phyloP scores from a whole-genome alignment of 1,140 invertebrate genomes.

The Acromyrmex echinatior region DNA sequence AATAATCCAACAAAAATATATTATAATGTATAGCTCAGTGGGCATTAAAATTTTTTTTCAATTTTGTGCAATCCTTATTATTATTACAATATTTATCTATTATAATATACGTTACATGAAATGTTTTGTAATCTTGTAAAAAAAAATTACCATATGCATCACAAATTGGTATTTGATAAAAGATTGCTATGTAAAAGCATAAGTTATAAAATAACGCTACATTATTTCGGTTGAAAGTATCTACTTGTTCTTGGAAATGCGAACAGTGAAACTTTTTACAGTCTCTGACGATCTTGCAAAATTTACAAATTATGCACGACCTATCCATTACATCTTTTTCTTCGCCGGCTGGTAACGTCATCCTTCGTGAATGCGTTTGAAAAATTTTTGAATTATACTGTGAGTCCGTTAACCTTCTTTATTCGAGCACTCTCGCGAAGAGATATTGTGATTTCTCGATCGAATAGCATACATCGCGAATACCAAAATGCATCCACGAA shows the following conservation, averaged over 20 bases:
- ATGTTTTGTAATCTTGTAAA: neutral
- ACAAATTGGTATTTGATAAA: neutral
- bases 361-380: conserved; percentile 17
- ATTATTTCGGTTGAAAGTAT: neutral
- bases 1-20: neutral
- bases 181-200: neutral
- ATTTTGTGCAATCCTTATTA: neutral
- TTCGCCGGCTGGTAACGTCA: conserved; percentile 1
- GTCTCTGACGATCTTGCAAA: neutral
- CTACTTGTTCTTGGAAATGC: neutral
- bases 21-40: neutral
- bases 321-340: conserved; percentile 43
- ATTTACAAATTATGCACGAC: conserved; percentile 45
- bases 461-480: conserved; percentile 10
- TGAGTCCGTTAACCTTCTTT: conserved; percentile 15
- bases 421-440: neutral
- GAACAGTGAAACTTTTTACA: conserved; percentile 19
- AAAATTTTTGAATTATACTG: conserved; percentile 57
- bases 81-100: neutral
- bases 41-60: neutral
- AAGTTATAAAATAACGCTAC: neutral
- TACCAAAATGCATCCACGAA: conserved; percentile 25
- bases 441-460: conserved; percentile 23
- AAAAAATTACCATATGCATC: neutral
- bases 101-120: neutral